Base-by-base conservation (phyloP, 2,797 vertebrate species). In the Pangasius sanitwongsei region DNA sequence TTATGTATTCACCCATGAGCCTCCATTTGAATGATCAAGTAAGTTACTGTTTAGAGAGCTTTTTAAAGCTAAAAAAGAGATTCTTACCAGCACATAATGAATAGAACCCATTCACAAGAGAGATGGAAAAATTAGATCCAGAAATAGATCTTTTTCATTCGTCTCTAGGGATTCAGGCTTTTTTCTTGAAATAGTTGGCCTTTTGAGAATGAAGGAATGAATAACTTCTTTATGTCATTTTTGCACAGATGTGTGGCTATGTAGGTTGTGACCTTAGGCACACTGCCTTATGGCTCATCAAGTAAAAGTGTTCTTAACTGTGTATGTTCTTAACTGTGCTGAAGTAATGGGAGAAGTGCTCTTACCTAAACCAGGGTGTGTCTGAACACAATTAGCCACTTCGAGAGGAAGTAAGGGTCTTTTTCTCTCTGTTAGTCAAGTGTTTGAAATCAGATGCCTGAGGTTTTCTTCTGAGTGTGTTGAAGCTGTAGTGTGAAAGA, bases 31-130 rank as follows among this genome's bases (percentile, higher is more conserved):
- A 84, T 6, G 28, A 31, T 50, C 28, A 83, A 74, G 18, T 18
- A 74, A 63, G 63, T 53, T 57, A 57, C 77, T 87, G 63, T 87
- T 86, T 2, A 59, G 61, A 87, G 48, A n/a, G 77, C 63, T 61
- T 20, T 72, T 69, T 81, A 65, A 15, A 72, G 34, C 23, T 59
- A 34, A 87, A 44, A 70, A 81, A 48, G 28, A 83, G 82, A n/a
- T 67, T 50, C 12, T 28, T 37, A 55, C 7, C 31, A 44, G 25
- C 28, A 13, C 15, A 11, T 83, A 44, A 34, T 87, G 65, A 87
- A 87, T 53, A 83, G 65, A 87, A 44, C 25, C 86, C 86, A 83
- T 6, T 69, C 16, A 55, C 34, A 55, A 4, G 9, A 20, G 80
- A 61, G 28, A 20, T 12, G 61, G 63, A 53, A 69, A 69, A 67